phyloP scores from a whole-genome alignment of 2,888 invertebrate species.

The Clepsis dumicolana region DNA sequence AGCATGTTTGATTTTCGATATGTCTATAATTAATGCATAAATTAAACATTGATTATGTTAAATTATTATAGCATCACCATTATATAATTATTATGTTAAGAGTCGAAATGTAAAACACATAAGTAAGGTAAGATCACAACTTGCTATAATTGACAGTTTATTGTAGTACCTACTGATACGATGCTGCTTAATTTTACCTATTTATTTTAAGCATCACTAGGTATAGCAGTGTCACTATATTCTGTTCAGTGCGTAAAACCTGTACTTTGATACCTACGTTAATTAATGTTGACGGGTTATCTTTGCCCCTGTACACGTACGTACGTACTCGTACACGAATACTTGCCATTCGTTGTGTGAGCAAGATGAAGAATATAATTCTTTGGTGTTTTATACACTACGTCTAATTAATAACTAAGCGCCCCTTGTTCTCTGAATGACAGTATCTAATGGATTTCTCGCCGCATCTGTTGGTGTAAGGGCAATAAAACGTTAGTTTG shows the following conservation, averaged over 20 bases:
- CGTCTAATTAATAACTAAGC: conserved; percentile 4
- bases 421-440: not conserved
- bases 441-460: not conserved
- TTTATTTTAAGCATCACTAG: not conserved
- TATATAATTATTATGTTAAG: too few species aligned
- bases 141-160: not conserved
- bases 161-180: too few species aligned
- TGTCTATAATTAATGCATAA: too few species aligned
- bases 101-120: too few species aligned
- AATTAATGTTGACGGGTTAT: conserved; percentile 3
- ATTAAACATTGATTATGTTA: too few species aligned
- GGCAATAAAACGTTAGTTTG: too few species aligned
- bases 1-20: too few species aligned
- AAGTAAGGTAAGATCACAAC: not conserved
- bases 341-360: not conserved
- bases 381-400: not conserved
- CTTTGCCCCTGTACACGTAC: not conserved
- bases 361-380: not conserved
- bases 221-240: not conserved
- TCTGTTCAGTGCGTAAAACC: not conserved
- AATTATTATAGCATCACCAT: too few species aligned
- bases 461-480: not conserved
- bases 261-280: conserved; percentile 5
- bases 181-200: not conserved
- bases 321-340: not conserved